A percentile compares a stretch with the other conserved stretches of the same genome.
Evolutionary conservation across 2,888 invertebrate genomes (phyloP).

Genomic region (Oligia fasciuncula): DNA sequence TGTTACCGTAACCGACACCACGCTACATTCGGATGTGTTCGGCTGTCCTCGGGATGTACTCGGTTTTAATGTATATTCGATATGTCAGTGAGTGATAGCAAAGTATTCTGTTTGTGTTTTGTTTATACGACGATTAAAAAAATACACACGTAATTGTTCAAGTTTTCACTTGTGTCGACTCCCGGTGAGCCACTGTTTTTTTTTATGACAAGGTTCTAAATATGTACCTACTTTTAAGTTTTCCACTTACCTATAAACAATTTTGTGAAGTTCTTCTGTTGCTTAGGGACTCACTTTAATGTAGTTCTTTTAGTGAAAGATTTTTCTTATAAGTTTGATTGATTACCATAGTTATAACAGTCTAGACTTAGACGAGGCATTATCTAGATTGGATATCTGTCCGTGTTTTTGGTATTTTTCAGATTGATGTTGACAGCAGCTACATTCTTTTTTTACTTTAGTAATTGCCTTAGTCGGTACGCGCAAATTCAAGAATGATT

Average conservation of each 20-base stretch:
- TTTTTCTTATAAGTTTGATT: slow-evolving; percentile 34
- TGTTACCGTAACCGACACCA: too few species aligned
- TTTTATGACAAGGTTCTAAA: background rate
- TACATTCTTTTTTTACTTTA: background rate
- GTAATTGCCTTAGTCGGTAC: too few species aligned
- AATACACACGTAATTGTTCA: too few species aligned
- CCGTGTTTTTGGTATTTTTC: background rate
- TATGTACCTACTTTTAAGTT: background rate
- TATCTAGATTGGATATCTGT: slow-evolving; percentile 15
- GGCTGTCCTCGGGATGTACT: too few species aligned
- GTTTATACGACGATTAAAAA: too few species aligned
- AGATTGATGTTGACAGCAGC: slow-evolving; percentile 10
- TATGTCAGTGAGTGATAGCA: too few species aligned
- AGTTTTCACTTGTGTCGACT: too few species aligned
- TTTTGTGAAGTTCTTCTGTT: slow-evolving; percentile 16
- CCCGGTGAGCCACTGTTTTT: too few species aligned
- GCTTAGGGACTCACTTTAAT: slow-evolving; percentile 17
- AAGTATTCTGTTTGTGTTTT: too few species aligned
- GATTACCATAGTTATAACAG: slow-evolving; percentile 20
- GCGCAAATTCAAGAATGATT: background rate
- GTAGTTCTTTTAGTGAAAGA: slow-evolving; percentile 13
- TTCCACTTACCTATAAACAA: slow-evolving; percentile 4
- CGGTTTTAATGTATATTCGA: too few species aligned
- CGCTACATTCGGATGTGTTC: too few species aligned
- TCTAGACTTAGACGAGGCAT: slow-evolving; percentile 24